Conservation (phyloP, 2,888 invertebrate genomes). For the Archips crataeganus region DNA sequence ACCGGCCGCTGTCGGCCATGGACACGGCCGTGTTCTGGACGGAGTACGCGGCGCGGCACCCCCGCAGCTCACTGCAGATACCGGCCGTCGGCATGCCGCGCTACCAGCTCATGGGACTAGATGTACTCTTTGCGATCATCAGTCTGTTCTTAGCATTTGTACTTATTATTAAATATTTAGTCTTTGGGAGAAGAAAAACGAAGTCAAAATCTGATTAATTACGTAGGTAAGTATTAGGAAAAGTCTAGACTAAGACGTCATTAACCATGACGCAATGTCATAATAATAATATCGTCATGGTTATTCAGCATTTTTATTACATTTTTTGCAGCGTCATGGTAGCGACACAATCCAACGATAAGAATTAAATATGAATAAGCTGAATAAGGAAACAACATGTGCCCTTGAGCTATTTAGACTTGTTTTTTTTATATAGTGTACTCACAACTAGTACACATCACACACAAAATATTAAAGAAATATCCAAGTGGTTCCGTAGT, state of each 20-base stretch:
- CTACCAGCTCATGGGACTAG: slow-evolving; percentile 1
- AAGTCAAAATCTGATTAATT: background rate
- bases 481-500: no score
- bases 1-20: slow-evolving; percentile 79
- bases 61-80: slow-evolving; percentile 65
- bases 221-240: background rate
- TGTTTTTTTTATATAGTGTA: no score
- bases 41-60: slow-evolving; percentile 86
- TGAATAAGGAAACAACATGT: no score
- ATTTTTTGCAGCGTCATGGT: no score
- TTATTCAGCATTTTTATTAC: no score
- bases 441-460: no score
- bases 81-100: slow-evolving; percentile 43
- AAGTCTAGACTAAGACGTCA: background rate
- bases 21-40: slow-evolving; percentile 88
- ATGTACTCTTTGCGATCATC: background rate
- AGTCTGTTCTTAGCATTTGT: background rate
- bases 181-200: background rate
- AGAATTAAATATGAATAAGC: no score
- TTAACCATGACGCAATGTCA: no score
- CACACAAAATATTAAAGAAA: no score
- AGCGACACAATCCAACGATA: no score
- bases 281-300: no score
- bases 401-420: no score
- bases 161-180: background rate